A percentile compares a stretch with the other conserved stretches of the same genome.
phyloP scores from a whole-genome alignment of 2,888 invertebrate genomes.

The Cataglyphis rosenhaueri region DNA sequence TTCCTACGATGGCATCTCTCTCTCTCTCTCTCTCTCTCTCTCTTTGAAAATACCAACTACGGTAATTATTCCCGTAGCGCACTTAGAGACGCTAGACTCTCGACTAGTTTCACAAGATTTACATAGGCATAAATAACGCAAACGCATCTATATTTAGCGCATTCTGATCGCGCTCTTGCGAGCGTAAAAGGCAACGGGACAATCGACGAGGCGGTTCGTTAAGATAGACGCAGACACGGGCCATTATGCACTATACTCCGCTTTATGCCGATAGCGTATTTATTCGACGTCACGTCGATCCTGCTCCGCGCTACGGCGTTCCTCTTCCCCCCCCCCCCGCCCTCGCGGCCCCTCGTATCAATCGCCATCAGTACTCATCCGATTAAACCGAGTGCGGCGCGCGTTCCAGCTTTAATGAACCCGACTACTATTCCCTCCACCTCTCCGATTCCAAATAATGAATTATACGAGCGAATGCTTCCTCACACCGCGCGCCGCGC shows the following conservation, averaged over 20 bases:
- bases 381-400: slow-evolving; percentile 63
- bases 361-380: slow-evolving; percentile 57
- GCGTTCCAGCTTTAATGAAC: slow-evolving; percentile 66
- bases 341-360: slow-evolving; percentile 39
- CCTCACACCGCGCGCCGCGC: slow-evolving; percentile 20
- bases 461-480: slow-evolving; percentile 65
- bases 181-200: slow-evolving; percentile 39
- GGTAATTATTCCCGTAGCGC: slow-evolving; percentile 40
- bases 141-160: slow-evolving; percentile 44
- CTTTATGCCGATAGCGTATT: slow-evolving; percentile 59
- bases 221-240: slow-evolving; percentile 35
- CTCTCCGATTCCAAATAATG: slow-evolving; percentile 65
- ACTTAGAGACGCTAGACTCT: slow-evolving; percentile 43
- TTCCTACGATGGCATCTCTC: slow-evolving; percentile 25
- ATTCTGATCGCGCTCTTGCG: slow-evolving; percentile 5
- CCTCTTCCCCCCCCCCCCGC: not conserved
- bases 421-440: slow-evolving; percentile 53
- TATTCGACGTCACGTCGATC: slow-evolving; percentile 55
- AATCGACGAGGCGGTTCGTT: slow-evolving; percentile 55
- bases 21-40: not conserved
- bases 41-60: slow-evolving; percentile 11
- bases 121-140: slow-evolving; percentile 38
- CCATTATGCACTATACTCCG: slow-evolving; percentile 42
- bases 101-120: slow-evolving; percentile 27
- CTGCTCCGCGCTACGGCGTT: slow-evolving; percentile 14